Base-by-base conservation (phyloP, 2,888 invertebrate genomes). In the Heteromyza rotundicornis region DNA sequence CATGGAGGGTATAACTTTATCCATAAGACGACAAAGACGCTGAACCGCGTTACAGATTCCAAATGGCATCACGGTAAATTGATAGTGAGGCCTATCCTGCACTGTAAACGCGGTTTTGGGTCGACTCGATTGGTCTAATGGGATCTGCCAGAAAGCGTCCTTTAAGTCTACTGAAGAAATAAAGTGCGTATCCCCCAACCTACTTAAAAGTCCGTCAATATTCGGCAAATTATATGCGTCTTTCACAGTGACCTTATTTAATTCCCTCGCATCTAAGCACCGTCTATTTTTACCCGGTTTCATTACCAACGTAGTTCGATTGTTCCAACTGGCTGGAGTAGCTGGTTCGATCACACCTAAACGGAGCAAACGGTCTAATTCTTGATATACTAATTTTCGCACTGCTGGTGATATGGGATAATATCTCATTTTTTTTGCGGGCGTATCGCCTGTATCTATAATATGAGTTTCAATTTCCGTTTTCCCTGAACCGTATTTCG, bases 21-120 rank as follows among this genome's bases (percentile, higher is more conserved):
- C 68, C 50, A 72, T 57, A 14, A 71, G 50, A 2, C 67, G 53
- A 55, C 69, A 70, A 19, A 59, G 23, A 8, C 52, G 14, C 17
- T 60, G 57, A 2, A 58, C 58, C 2, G 51, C 51, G n/a, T 56
- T 56, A 44, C 49, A 57, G 2, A 53, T 10, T 16, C 54, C 54
- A 24, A 64, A 60, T 14, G 59, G 63, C 63, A 63, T 60, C 10
- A 59, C 40, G 14, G 40, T n/a, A 40, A 40, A 40, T n/a, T 40
- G 40, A n/a, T 40, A n/a, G 3, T 12, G n/a, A 3, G 40, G 40
- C n/a, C 40, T 8, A n/a, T n/a, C 40, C 3, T 7, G 40, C n/a
- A 40, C n/a, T 14, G 40, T 40, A 40, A 40, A 40, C 40, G n/a
- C 40, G 2, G 40, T 40, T 3, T 40, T 14, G 10, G 5, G 10